phyloP scores from a whole-genome alignment of 2,113 vertebrate genomes.

The Leptobrachium leishanense region DNA sequence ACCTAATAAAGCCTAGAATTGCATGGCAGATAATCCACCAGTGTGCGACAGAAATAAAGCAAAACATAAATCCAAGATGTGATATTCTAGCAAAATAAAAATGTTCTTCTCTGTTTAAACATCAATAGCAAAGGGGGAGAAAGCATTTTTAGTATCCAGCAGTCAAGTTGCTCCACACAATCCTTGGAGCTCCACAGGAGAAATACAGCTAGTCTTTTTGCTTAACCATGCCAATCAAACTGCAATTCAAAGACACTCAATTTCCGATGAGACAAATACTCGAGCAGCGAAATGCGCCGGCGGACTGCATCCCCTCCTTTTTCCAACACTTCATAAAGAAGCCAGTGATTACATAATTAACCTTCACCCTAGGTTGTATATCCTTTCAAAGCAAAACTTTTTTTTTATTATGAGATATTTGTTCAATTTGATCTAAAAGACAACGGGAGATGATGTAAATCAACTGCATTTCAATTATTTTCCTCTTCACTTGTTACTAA shows the following conservation, averaged over 20 bases:
- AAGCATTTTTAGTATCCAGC: not conserved
- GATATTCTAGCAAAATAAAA: no score
- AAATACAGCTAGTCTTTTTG: not conserved
- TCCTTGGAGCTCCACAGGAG: not conserved
- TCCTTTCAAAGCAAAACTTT: slow-evolving; percentile 61
- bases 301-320: slow-evolving; percentile 20
- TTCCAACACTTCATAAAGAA: slow-evolving; percentile 51
- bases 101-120: no score
- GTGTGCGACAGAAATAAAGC: no score
- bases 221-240: slow-evolving; percentile 47
- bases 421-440: slow-evolving; percentile 58
- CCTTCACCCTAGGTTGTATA: slow-evolving; percentile 61
- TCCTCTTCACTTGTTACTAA: slow-evolving; percentile 1
- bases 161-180: not conserved
- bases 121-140: no score
- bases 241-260: slow-evolving; percentile 54
- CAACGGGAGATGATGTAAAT: slow-evolving; percentile 39
- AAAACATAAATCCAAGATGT: no score
- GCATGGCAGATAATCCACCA: no score
- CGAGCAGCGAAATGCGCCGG: not conserved
- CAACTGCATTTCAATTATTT: slow-evolving; percentile 28
- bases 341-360: slow-evolving; percentile 66
- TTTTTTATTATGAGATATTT: slow-evolving; percentile 59
- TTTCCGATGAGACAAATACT: slow-evolving; percentile 53
- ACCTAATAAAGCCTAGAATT: no score